Evolutionary conservation across 2,797 vertebrate species (phyloP), one percentile per base, ranked within the genome.

Genomic region (Pseudochirops cupreus): DNA sequence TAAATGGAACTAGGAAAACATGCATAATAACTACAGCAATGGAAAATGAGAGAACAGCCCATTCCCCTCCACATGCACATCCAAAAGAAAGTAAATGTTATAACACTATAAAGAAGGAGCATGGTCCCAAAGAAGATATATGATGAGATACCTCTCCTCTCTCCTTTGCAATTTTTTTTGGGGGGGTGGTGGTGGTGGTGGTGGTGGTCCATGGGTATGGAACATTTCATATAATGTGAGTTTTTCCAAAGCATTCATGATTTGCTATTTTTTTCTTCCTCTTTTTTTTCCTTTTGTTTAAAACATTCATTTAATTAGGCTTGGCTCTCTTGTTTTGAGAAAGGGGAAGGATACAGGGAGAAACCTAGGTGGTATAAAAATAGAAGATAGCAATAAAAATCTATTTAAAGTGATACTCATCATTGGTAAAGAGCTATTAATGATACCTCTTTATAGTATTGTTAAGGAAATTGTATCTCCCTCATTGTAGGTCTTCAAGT

Each of bases 231-330:
- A 21, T 21, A 39, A 39, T 67, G 33, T n/a, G n/a, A 5, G 39
- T 74, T 74, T 67, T 74, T 74, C 16, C n/a, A 74, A 74, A n/a
- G 9, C 4, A 53, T 31, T 93, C 29, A n/a, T 90, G 50, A 52
- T 93, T 93, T 50, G 56, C 82, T 93, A 52, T 93, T 58, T 33
- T 56, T 93, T 90, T 57, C 29, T 12, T 56, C 55, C 18, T 58
- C 0, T 53, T 53, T 1, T n/a, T 67, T 31, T 74, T 39, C 18
- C 62, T 74, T 39, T 74, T 74, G 33, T 74, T 74, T 74, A 39
- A 74, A 74, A 74, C 1, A n/a, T n/a, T 67, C n/a, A 21, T 67
- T n/a, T 67, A n/a, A 67, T 67, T n/a, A n/a, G 33, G 16, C 16
- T n/a, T 74, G 33, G 33, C n/a, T 74, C 5, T 74, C 9, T 74